Percentiles rank a stretch among this genome's conserved stretches.
phyloP scores from a whole-genome alignment of 2,113 vertebrate species.

The Prunella himalayana region DNA sequence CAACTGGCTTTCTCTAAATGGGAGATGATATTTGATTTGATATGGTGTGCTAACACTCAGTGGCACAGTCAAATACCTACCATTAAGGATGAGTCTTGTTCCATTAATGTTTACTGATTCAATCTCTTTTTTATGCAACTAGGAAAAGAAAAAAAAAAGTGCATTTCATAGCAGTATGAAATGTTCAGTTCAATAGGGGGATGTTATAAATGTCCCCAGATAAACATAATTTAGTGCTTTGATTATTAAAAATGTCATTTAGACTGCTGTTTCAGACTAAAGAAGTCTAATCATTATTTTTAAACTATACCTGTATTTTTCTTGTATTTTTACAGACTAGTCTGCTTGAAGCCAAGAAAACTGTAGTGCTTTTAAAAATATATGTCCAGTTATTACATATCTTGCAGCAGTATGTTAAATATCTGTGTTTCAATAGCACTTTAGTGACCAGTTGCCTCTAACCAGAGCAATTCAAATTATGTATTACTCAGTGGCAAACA shows the following conservation, averaged over 20 bases:
- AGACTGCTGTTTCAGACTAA: neutral
- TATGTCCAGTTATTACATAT: neutral
- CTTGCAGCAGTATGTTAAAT: neutral
- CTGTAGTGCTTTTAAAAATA: neutral
- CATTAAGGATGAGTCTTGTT: slow-evolving; percentile 86
- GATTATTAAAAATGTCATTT: neutral
- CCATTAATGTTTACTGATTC: slow-evolving; percentile 88
- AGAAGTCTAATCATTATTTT: neutral
- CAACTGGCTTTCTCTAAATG: neutral
- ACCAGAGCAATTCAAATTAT: neutral
- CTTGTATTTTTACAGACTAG: neutral
- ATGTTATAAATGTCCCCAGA: neutral
- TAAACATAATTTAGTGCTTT: neutral
- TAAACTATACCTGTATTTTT: neutral
- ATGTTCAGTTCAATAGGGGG: neutral
- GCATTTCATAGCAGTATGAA: neutral
- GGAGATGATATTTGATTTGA: neutral
- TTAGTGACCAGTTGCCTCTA: neutral
- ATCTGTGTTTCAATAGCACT: neutral
- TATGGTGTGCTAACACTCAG: neutral
- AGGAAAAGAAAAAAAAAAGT: slow-evolving; percentile 24
- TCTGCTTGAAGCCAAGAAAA: neutral
- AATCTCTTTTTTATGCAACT: slow-evolving; percentile 84
- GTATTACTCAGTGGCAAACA: neutral
- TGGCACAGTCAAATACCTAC: slow-evolving; percentile 61